These are phyloP conservation scores for Gephyroberyx darwinii DNA, from an alignment of 2,797 vertebrate species.

Conservation along the genomic window DNA sequence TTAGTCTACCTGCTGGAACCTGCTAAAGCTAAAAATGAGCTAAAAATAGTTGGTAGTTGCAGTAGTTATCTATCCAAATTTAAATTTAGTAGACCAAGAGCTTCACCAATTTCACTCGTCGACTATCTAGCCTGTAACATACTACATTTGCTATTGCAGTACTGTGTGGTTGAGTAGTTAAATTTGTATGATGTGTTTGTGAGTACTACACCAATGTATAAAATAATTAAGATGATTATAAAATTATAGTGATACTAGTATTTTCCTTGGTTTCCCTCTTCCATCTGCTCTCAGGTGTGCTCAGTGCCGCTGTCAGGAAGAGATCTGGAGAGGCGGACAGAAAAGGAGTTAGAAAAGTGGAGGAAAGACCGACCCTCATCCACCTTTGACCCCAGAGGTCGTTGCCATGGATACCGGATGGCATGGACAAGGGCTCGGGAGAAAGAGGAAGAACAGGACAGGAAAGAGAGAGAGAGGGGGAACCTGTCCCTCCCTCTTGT, in stretches of 20 bases:
- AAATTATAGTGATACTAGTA: background rate
- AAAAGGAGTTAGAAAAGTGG: constrained; percentile 82
- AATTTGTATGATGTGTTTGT: no score
- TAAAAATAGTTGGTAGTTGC: no score
- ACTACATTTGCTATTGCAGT: no score
- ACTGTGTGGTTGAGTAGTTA: no score
- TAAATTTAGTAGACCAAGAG: no score
- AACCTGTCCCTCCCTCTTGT: constrained; percentile 72
- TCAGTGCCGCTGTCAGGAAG: constrained; percentile 81
- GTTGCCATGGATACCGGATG: constrained; percentile 83
- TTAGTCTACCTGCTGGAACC: no score
- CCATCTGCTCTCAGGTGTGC: constrained; percentile 79
- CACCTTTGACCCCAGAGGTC: constrained; percentile 81
- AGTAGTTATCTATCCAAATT: no score
- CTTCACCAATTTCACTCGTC: no score
- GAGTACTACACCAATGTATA: background rate
- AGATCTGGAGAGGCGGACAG: constrained; percentile 83
- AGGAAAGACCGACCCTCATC: constrained; percentile 78
- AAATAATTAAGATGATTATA: background rate
- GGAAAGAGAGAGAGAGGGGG: constrained; percentile 68
- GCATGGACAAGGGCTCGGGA: constrained; percentile 74
- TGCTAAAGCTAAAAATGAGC: no score
- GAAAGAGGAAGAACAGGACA: constrained; percentile 63
- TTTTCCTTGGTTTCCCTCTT: background rate
- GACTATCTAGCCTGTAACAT: no score